phyloP scores from a whole-genome alignment of 2,113 vertebrate species.

The Gavia stellata region DNA sequence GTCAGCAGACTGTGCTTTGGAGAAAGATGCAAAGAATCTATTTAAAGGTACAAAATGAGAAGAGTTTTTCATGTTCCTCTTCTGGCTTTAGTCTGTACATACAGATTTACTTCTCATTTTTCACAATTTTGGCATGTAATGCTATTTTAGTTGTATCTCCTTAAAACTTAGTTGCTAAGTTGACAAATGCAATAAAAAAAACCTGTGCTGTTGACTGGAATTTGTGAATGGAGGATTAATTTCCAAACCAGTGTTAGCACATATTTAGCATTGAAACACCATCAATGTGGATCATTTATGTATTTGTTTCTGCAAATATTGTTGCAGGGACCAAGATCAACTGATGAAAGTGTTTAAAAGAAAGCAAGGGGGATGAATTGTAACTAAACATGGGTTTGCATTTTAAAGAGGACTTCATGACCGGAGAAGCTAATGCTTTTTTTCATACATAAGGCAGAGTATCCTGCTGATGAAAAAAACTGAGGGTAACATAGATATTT shows the following conservation, averaged over 20 bases:
- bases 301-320: background rate
- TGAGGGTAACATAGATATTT: background rate
- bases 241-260: background rate
- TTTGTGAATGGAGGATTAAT: background rate
- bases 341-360: background rate
- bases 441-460: background rate
- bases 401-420: background rate
- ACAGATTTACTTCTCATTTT: constrained; percentile 1
- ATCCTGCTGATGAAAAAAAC: background rate
- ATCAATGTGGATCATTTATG: accelerated
- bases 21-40: background rate
- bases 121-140: background rate
- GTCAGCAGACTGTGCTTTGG: background rate
- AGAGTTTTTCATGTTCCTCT: background rate
- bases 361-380: background rate
- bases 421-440: background rate
- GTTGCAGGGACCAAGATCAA: background rate
- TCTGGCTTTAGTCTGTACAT: background rate
- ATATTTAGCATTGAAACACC: background rate
- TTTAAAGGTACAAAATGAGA: constrained; percentile 6
- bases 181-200: background rate
- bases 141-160: background rate
- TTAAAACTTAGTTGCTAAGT: background rate
- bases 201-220: background rate
- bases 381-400: background rate